phyloP scores from a whole-genome alignment of 2,797 vertebrate species.

The Pristis pectinata region DNA sequence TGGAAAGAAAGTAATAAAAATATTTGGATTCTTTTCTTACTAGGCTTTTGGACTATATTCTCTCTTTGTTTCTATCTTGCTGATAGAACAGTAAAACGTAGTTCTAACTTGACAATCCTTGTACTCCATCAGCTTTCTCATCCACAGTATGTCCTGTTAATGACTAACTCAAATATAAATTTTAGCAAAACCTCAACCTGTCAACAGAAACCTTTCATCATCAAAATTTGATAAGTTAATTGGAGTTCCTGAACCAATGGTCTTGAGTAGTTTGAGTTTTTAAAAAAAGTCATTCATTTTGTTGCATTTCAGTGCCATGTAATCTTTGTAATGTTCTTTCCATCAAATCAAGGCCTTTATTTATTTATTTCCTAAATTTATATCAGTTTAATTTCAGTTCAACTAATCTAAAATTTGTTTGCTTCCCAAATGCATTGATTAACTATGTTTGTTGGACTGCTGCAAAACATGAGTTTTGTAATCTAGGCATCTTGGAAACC shows the following conservation, averaged over 20 bases:
- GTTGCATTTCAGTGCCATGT: not conserved
- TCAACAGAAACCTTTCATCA: too few relatives aligned
- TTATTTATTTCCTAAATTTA: too few relatives aligned
- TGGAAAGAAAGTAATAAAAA: not conserved
- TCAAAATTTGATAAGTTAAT: too few relatives aligned
- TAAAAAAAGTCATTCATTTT: not conserved
- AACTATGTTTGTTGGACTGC: not conserved
- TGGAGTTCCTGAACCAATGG: too few relatives aligned
- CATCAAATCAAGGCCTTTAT: not conserved
- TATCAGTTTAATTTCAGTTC: not conserved
- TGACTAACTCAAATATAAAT: not conserved
- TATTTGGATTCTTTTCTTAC: not conserved
- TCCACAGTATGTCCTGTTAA: not conserved
- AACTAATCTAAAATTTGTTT: not conserved
- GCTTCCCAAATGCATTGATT: not conserved
- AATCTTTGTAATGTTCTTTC: not conserved
- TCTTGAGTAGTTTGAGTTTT: too few relatives aligned
- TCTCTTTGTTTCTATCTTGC: not conserved
- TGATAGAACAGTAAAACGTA: not conserved
- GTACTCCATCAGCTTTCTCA: not conserved
- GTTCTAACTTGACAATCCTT: not conserved
- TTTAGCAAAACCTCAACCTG: not conserved
- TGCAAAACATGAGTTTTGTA: not conserved
- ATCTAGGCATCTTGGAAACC: not conserved
- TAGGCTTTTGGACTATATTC: not conserved